Conservation (phyloP, 2,888 invertebrate species). For the Sminthurides aquaticus region DNA sequence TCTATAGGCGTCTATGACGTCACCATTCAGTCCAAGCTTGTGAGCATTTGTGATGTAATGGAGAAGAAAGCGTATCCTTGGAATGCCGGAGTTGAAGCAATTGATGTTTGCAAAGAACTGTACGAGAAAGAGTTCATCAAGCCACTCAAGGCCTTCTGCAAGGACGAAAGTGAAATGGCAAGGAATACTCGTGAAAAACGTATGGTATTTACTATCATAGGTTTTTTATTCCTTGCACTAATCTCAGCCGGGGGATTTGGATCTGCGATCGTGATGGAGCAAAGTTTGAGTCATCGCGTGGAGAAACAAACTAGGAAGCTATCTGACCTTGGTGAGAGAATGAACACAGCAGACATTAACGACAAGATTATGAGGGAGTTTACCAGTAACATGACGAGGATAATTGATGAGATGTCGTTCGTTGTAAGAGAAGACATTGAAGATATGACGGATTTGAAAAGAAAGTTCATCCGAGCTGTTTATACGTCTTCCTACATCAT, state of each 20-base stretch:
- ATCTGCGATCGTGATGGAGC: background rate
- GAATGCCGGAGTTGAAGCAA: background rate
- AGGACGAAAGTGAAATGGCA: background rate
- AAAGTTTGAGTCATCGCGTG: background rate
- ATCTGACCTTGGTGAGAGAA: background rate
- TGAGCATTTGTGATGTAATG: background rate
- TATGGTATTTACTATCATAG: background rate
- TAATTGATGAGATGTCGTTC: background rate
- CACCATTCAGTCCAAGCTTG: background rate
- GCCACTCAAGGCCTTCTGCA: background rate
- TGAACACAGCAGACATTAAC: background rate
- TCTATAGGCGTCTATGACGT: background rate
- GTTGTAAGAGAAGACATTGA: background rate
- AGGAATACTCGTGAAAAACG: background rate
- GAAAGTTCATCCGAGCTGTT: too few species aligned
- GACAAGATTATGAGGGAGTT: background rate
- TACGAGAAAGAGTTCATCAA: background rate
- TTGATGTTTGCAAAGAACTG: background rate
- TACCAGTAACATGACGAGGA: too few species aligned
- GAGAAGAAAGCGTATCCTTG: background rate
- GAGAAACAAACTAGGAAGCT: background rate
- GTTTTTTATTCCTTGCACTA: background rate
- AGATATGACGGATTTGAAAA: slow-evolving; percentile 1
- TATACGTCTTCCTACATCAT: background rate
- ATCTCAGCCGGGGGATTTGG: background rate